Evolutionary conservation across 2,113 vertebrate species (phyloP).

Genomic region (Oryzias celebensis): DNA sequence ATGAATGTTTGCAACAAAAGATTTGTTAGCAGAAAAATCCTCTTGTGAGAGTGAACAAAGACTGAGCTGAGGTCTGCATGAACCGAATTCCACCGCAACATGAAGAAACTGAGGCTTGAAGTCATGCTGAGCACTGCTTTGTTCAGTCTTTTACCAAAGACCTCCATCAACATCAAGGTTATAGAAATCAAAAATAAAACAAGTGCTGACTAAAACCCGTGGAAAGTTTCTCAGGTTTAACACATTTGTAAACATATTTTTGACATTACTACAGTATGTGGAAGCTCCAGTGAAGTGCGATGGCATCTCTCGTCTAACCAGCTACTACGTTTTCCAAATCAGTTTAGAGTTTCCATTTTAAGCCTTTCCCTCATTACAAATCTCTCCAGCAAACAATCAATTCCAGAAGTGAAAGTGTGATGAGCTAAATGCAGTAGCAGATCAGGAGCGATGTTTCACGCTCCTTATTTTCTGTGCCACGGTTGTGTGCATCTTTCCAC

Average conservation of each 20-base stretch:
- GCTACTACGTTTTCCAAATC: slow-evolving; percentile 45
- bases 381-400: slow-evolving; percentile 24
- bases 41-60: too few species aligned
- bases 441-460: slow-evolving; percentile 25
- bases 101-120: too few species aligned
- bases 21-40: too few species aligned
- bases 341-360: slow-evolving; percentile 10
- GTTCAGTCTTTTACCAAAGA: slow-evolving; percentile 21
- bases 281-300: slow-evolving; percentile 18
- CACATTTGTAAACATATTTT: too few species aligned
- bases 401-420: slow-evolving; percentile 21
- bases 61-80: too few species aligned
- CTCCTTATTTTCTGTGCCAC: slow-evolving; percentile 10
- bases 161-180: slow-evolving; percentile 43
- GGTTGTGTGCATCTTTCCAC: slow-evolving; percentile 10
- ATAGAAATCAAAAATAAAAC: slow-evolving; percentile 10
- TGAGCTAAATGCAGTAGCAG: slow-evolving; percentile 10
- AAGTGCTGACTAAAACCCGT: slow-evolving; percentile 5
- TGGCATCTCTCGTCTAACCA: slow-evolving; percentile 30
- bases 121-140: background rate
- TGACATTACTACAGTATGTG: slow-evolving; percentile 19
- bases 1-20: too few species aligned
- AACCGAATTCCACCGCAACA: too few species aligned
- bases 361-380: slow-evolving; percentile 31
- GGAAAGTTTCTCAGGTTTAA: too few species aligned